These are phyloP conservation scores for Tragelaphus buxtoni DNA, from an alignment of 2,113 vertebrate genomes.

Conservation along the genomic window DNA sequence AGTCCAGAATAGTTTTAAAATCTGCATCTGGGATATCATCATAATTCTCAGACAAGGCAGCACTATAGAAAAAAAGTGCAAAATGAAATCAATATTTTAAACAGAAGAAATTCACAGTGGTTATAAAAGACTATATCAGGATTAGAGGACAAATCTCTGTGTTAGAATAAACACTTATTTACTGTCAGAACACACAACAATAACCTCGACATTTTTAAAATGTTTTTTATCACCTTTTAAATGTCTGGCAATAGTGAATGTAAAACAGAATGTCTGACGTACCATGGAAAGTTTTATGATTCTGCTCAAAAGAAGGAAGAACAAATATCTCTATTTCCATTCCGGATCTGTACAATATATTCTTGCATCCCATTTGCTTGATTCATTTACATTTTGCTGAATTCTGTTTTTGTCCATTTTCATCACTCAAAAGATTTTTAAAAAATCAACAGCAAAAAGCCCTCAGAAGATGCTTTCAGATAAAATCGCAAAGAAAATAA, in stretches of 20 bases:
- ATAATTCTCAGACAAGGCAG: neutral
- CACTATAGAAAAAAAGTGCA: neutral
- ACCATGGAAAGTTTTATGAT: slow-evolving; percentile 27
- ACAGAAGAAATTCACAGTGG: neutral
- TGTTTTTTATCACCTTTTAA: slow-evolving; percentile 51
- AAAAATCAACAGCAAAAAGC: slow-evolving; percentile 48
- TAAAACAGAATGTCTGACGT: slow-evolving; percentile 1
- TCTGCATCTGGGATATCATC: neutral
- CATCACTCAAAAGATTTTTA: slow-evolving; percentile 54
- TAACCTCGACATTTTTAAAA: slow-evolving; percentile 21
- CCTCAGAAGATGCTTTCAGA: slow-evolving; percentile 66
- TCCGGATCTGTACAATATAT: slow-evolving; percentile 33
- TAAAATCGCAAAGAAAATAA: slow-evolving; percentile 56
- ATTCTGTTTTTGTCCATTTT: slow-evolving; percentile 68
- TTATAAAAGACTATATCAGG: neutral
- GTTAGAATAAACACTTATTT: slow-evolving; percentile 6
- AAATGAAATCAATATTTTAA: neutral
- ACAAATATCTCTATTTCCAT: slow-evolving; percentile 58
- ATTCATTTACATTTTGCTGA: slow-evolving; percentile 77
- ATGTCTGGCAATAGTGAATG: neutral
- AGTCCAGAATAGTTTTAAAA: neutral
- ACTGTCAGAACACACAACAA: slow-evolving; percentile 33
- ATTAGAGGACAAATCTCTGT: neutral
- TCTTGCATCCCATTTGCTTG: slow-evolving; percentile 52
- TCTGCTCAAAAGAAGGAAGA: slow-evolving; percentile 35